Evolutionary conservation across 2,113 vertebrate species (phyloP).

Genomic region (Dryoscopus gambensis): DNA sequence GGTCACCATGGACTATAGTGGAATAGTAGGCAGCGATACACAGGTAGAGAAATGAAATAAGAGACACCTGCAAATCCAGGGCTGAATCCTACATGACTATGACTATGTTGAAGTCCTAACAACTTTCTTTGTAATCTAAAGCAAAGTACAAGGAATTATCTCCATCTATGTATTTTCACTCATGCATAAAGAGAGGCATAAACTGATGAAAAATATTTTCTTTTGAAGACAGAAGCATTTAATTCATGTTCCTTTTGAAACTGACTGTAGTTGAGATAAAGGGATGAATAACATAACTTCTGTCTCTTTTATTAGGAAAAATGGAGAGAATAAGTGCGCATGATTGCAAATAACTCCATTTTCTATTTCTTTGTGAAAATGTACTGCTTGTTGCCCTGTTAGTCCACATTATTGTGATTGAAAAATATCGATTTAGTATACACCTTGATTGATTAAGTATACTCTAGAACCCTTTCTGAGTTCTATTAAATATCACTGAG

Average conservation of each 20-base stretch:
- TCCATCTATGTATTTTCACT: background rate
- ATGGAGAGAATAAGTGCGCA: background rate
- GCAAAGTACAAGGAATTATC: background rate
- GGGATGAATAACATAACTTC: background rate
- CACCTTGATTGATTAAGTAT: background rate
- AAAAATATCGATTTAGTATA: background rate
- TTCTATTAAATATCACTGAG: background rate
- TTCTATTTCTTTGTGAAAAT: background rate
- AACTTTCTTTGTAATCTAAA: background rate
- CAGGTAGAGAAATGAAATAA: background rate
- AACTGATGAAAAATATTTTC: background rate
- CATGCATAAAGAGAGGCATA: background rate
- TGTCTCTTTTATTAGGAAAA: background rate
- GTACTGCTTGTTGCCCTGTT: background rate
- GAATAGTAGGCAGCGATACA: background rate
- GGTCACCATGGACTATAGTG: accelerated
- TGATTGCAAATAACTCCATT: background rate
- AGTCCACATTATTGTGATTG: background rate
- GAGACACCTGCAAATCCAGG: background rate
- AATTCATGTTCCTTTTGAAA: background rate
- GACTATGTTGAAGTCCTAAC: background rate
- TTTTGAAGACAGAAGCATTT: background rate
- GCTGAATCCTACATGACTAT: background rate
- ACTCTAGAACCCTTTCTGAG: background rate
- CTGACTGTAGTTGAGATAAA: background rate